Evolutionary conservation across 2,888 invertebrate species (phyloP), one percentile per base, ranked within the genome.

Genomic region (Monoplex corrugatus): DNA sequence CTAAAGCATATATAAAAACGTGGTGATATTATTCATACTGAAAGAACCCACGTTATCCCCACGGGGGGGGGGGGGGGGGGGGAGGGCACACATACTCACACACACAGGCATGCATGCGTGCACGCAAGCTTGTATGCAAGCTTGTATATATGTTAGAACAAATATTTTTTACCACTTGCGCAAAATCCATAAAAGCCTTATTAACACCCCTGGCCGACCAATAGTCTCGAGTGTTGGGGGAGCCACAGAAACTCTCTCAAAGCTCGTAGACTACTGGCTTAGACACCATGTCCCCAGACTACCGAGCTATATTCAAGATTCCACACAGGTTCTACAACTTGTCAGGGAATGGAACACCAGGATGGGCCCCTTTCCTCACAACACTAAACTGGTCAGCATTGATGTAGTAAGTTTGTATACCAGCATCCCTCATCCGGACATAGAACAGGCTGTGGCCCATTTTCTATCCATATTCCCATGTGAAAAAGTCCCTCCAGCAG

Each of bases 291-390:
- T 75, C n/a, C 6, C 35, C 28, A n/a, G 35, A 35, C 28, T 75
- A n/a, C 75, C 80, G 35, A 80, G 80, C 80, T n/a, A 35, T 80
- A 32, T 80, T 10, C 80, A 80, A 43, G 80, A 80, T n/a, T 23
- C 0, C 28, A 68, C 28, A 8, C 28, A 10, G 1, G 68, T 28
- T 23, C 68, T 68, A 6, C 19, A 68, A 28, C 19, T 68, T 28
- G 13, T 68, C n/a, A 28, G n/a, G 0, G 68, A 68, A 68, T 0
- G 13, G 68, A 8, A 28, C 23, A 8, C 68, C 8, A 68, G n/a
- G 28, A 6, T 28, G 8, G 68, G 68, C 6, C 28, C 2, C n/a
- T 68, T 13, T 10, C 63, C 63, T 28, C 23, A 16, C 0, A 10
- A 50, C 16, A 16, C 68, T 10, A 28, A 28, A 28, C 28, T 68